Conservation (phyloP, 2,888 invertebrate species). For the Blastobasis adustella region DNA sequence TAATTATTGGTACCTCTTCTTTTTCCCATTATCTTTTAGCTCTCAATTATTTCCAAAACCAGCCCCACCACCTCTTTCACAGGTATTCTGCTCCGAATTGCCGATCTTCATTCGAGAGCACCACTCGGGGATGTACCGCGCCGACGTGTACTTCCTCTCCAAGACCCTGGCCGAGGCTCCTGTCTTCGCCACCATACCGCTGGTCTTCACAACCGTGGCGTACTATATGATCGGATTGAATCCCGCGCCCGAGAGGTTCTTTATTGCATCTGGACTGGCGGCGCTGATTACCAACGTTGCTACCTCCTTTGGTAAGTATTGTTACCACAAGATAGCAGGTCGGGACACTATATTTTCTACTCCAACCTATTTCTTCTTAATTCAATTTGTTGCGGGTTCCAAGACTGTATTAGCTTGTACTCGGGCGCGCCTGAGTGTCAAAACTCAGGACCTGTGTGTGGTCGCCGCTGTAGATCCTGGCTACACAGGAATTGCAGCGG, state of each 20-base stretch:
- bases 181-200: conserved; percentile 86
- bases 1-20: not conserved
- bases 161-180: conserved; percentile 94
- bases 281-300: conserved; percentile 91
- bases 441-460: too few relatives aligned
- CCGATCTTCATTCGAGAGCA: conserved; percentile 93
- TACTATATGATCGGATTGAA: conserved; percentile 94
- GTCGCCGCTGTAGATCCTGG: too few relatives aligned
- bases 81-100: conserved; percentile 93
- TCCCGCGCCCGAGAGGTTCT: conserved; percentile 79
- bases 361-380: too few relatives aligned
- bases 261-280: conserved; percentile 82
- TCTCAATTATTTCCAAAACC: too few relatives aligned
- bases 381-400: too few relatives aligned
- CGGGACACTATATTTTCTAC: too few relatives aligned
- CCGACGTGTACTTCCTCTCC: conserved; percentile 92
- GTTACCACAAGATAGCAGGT: too few relatives aligned
- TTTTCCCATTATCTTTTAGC: not conserved
- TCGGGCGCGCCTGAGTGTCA: too few relatives aligned
- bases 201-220: conserved; percentile 86
- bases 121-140: conserved; percentile 91
- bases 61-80: conserved; percentile 2
- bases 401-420: too few relatives aligned
- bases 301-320: conserved; percentile 85
- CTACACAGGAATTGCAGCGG: too few relatives aligned